These are phyloP conservation scores for Tympanoctomys barrerae DNA, from an alignment of 2,797 vertebrate genomes.

Conservation along the genomic window DNA sequence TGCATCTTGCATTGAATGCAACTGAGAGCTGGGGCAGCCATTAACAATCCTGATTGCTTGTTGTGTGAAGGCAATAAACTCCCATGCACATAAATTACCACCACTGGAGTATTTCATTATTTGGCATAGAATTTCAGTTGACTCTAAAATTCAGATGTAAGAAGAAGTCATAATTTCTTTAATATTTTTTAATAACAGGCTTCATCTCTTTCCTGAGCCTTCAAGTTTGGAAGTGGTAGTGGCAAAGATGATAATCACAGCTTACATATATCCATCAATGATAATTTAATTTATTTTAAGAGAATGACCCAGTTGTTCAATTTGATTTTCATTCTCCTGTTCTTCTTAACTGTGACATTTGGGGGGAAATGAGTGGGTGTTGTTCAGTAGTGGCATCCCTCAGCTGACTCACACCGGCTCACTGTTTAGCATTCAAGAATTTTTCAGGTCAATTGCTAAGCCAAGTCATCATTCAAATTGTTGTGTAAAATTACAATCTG, in stretches of 20 bases:
- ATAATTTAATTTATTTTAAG: constrained; percentile 22
- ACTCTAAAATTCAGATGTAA: constrained; percentile 52
- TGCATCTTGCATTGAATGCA: constrained; percentile 35
- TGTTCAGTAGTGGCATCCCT: constrained; percentile 2
- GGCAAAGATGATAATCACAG: not conserved
- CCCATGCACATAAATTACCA: not conserved
- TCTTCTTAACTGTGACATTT: not conserved
- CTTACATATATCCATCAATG: not conserved
- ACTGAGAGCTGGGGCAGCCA: not conserved
- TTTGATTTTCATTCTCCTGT: not conserved
- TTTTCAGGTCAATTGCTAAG: constrained; percentile 23
- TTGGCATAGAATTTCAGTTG: constrained; percentile 6
- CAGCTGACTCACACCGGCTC: not conserved
- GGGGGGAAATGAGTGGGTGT: not conserved
- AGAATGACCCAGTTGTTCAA: not conserved
- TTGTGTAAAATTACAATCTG: not conserved
- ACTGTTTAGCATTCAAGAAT: not conserved
- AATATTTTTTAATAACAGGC: not conserved
- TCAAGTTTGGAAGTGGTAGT: constrained; percentile 11
- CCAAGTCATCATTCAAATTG: not conserved
- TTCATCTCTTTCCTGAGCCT: constrained; percentile 40
- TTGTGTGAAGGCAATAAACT: not conserved
- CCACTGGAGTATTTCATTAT: not conserved
- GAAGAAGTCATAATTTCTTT: constrained; percentile 19
- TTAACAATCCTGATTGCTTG: not conserved